phyloP scores from a whole-genome alignment of 2,113 vertebrate genomes.

The Pluvianellus socialis region DNA sequence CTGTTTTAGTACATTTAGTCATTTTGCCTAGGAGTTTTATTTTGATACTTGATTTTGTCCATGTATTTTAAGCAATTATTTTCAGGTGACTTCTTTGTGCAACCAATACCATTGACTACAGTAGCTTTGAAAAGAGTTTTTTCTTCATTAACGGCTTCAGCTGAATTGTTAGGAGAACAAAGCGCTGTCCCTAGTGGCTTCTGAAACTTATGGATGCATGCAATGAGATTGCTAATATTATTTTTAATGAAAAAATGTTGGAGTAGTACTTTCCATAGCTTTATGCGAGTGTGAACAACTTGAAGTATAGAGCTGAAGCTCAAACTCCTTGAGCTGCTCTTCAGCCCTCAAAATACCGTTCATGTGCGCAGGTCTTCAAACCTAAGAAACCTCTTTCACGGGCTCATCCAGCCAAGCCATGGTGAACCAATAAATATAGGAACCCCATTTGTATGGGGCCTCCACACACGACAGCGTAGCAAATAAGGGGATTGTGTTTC shows the following conservation, averaged over 20 bases:
- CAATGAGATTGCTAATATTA: slow-evolving; percentile 6
- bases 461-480: neutral
- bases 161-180: neutral
- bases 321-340: neutral
- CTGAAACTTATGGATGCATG: neutral
- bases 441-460: neutral
- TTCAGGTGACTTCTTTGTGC: neutral
- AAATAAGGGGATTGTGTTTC: neutral
- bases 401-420: neutral
- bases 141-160: neutral
- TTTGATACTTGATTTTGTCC: neutral
- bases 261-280: neutral
- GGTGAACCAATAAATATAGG: neutral
- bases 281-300: neutral
- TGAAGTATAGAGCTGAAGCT: neutral
- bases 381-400: neutral
- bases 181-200: neutral
- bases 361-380: neutral
- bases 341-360: neutral
- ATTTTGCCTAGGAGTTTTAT: neutral
- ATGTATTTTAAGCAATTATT: neutral
- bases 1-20: neutral
- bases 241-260: neutral
- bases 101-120: neutral
- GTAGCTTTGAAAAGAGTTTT: neutral